A percentile compares a stretch with the other conserved stretches of the same genome.
Conservation (phyloP, 2,797 vertebrate genomes). For the Synaphobranchus kaupii region DNA sequence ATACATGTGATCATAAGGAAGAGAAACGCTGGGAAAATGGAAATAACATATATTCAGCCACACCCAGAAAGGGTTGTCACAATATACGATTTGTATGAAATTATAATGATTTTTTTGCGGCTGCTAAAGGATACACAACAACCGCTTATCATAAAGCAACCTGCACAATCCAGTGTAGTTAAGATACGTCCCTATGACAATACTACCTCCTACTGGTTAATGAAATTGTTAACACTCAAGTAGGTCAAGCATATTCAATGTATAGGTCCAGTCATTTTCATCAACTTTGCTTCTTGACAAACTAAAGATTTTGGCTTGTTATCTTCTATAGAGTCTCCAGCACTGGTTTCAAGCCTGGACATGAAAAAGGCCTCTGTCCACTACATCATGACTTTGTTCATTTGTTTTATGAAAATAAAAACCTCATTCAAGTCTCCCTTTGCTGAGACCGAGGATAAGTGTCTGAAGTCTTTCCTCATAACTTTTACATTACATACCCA, state of each 20-base stretch:
- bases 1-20: slow-evolving; percentile 79
- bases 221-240: background rate
- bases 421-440: too few species aligned
- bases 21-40: slow-evolving; percentile 60
- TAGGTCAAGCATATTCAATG: background rate
- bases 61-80: background rate
- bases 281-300: background rate
- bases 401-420: too few species aligned
- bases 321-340: background rate
- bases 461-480: background rate
- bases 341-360: too few species aligned
- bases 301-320: background rate
- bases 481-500: too few species aligned
- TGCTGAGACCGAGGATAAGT: too few species aligned
- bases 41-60: background rate
- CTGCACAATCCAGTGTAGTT: background rate
- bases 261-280: background rate
- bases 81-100: background rate
- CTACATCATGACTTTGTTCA: too few species aligned
- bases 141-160: background rate
- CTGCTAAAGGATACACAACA: background rate
- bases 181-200: background rate
- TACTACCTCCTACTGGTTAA: background rate
- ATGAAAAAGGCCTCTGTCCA: too few species aligned
- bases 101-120: too few species aligned